Percentiles rank a stretch among this genome's conserved stretches.
phyloP scores from a whole-genome alignment of 2,888 invertebrate species.

The Tipula vernalis region DNA sequence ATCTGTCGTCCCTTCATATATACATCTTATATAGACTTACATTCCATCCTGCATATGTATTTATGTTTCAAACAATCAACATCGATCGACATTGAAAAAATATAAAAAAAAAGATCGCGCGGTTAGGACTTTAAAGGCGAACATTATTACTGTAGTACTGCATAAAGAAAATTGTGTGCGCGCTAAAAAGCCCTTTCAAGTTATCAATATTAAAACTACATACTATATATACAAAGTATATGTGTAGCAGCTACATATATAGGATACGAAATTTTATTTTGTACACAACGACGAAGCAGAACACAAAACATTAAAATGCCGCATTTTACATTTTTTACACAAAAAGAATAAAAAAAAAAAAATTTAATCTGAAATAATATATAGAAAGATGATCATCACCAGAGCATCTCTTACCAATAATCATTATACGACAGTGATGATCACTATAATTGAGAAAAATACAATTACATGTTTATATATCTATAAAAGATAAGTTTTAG shows the following conservation, averaged over 20 bases:
- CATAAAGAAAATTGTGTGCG: not conserved
- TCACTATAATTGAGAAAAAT: conserved; percentile 4
- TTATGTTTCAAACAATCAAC: not conserved
- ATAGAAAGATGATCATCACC: not conserved
- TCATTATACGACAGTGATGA: not conserved
- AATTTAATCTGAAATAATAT: not conserved
- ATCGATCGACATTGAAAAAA: not conserved
- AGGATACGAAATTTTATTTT: not conserved
- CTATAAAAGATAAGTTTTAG: not conserved
- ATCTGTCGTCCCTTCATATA: not conserved
- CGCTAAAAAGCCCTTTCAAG: not conserved
- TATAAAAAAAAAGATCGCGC: not conserved
- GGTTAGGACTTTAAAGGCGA: not conserved
- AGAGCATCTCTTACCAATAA: not conserved
- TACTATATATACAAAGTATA: not conserved
- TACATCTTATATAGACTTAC: not conserved
- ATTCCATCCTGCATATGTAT: not conserved
- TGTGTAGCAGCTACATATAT: not conserved
- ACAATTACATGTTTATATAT: not conserved
- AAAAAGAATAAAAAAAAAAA: not conserved
- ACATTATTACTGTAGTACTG: not conserved
- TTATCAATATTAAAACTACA: not conserved
- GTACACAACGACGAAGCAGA: not conserved
- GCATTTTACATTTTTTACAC: not conserved
- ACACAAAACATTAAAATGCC: not conserved